Evolutionary conservation across 2,888 invertebrate species (phyloP).

Genomic region (Leptothorax acervorum): DNA sequence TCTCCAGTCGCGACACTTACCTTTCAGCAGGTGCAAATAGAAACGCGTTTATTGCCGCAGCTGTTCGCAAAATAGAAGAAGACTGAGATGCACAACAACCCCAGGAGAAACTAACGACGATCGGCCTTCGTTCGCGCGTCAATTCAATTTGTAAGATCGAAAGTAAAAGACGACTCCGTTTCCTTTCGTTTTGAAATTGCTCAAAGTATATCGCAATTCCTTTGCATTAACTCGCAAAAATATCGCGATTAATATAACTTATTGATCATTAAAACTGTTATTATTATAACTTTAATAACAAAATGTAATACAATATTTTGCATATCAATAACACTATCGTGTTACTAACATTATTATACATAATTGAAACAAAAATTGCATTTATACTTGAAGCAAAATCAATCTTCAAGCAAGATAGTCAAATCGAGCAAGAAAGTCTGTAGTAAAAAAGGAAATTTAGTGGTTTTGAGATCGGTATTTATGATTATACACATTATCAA

Average conservation of each 20-base stretch:
- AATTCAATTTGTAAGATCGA: conserved; percentile 4
- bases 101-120: background rate
- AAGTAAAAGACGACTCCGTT: background rate
- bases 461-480: background rate
- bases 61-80: conserved; percentile 31
- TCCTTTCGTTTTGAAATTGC: background rate
- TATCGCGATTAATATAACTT: background rate
- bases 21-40: conserved; percentile 38
- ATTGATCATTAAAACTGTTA: background rate
- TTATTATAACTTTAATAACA: background rate
- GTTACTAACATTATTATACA: background rate
- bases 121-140: background rate
- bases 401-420: background rate
- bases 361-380: background rate
- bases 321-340: background rate
- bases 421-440: background rate
- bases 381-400: background rate
- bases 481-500: too few relatives aligned
- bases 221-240: background rate
- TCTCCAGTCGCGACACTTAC: conserved; percentile 30
- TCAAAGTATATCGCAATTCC: background rate
- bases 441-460: background rate
- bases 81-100: background rate
- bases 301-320: background rate
- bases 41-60: conserved; percentile 25